A percentile compares a stretch with the other conserved stretches of the same genome.
Evolutionary conservation across 2,113 vertebrate genomes (phyloP).

Genomic region (Crotalus horridus): DNA sequence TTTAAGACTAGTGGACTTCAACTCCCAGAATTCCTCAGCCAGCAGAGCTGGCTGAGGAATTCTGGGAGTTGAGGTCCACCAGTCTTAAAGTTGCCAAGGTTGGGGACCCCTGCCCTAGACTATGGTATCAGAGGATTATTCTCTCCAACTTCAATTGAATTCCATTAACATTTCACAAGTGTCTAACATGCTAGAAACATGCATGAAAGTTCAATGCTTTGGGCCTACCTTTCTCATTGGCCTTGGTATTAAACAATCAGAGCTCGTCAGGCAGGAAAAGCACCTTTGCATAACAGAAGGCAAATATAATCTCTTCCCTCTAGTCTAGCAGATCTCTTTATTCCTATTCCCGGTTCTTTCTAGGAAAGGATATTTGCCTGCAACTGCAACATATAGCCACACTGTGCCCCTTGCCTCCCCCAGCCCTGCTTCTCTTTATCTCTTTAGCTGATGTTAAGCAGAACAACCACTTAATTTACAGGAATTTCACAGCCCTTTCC

Average conservation of each 20-base stretch:
- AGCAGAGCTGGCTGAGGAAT: too few relatives aligned
- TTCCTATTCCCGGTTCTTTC: not conserved
- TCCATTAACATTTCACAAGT: constrained; percentile 15
- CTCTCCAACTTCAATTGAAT: constrained; percentile 4
- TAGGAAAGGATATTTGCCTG: not conserved
- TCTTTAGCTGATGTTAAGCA: not conserved
- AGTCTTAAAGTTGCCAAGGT: too few relatives aligned
- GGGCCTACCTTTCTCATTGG: constrained; percentile 19
- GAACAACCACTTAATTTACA: not conserved
- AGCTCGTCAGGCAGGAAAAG: not conserved
- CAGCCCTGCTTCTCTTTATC: not conserved
- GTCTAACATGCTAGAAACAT: not conserved
- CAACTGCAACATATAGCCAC: not conserved
- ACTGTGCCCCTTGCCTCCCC: not conserved
- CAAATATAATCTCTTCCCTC: constrained; percentile 7
- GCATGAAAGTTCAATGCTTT: constrained; percentile 5
- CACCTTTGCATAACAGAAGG: not conserved
- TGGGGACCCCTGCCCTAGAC: not conserved
- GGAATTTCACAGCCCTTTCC: not conserved
- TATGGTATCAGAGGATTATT: not conserved
- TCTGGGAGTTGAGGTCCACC: too few relatives aligned
- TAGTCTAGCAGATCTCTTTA: not conserved
- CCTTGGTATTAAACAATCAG: constrained; percentile 16
- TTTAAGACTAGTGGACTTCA: too few relatives aligned
- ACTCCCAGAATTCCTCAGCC: too few relatives aligned